phyloP scores from a whole-genome alignment of 2,888 invertebrate genomes.

The Trilocha varians region DNA sequence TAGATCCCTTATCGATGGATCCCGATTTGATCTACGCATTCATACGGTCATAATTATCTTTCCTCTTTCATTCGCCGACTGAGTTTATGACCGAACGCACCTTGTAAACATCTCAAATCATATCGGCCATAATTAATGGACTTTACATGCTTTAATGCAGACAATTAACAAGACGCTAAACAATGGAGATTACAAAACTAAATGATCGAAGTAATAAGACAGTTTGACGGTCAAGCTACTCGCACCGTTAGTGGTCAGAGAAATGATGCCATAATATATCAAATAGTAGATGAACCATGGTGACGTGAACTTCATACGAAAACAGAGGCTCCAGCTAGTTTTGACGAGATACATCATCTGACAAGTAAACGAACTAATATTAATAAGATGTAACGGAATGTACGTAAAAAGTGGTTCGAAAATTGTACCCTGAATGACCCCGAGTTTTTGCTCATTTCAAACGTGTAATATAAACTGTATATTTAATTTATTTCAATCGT shows the following conservation, averaged over 20 bases:
- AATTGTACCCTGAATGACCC: constrained; percentile 16
- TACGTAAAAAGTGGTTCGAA: constrained; percentile 14
- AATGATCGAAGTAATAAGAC: constrained; percentile 27
- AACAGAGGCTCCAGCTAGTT: neutral
- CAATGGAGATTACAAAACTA: constrained; percentile 27
- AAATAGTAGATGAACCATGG: neutral
- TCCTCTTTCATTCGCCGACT: constrained; percentile 67
- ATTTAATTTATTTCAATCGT: neutral
- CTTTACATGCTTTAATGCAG: constrained; percentile 44
- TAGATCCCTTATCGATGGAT: constrained; percentile 63
- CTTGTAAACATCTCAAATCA: constrained; percentile 64
- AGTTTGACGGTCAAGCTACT: constrained; percentile 21
- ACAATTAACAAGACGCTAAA: constrained; percentile 39
- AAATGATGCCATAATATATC: neutral
- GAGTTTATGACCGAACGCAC: constrained; percentile 53
- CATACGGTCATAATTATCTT: constrained; percentile 65
- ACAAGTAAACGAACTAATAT: constrained; percentile 9
- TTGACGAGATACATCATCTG: constrained; percentile 13
- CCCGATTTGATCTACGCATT: constrained; percentile 69
- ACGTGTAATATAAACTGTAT: constrained; percentile 11
- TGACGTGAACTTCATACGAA: neutral
- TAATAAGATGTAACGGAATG: constrained; percentile 4
- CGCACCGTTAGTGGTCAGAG: constrained; percentile 21
- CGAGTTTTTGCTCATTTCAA: constrained; percentile 9
- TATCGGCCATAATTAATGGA: constrained; percentile 64